Evolutionary conservation across 2,113 vertebrate species (phyloP).

Genomic region (Plectropomus leopardus): DNA sequence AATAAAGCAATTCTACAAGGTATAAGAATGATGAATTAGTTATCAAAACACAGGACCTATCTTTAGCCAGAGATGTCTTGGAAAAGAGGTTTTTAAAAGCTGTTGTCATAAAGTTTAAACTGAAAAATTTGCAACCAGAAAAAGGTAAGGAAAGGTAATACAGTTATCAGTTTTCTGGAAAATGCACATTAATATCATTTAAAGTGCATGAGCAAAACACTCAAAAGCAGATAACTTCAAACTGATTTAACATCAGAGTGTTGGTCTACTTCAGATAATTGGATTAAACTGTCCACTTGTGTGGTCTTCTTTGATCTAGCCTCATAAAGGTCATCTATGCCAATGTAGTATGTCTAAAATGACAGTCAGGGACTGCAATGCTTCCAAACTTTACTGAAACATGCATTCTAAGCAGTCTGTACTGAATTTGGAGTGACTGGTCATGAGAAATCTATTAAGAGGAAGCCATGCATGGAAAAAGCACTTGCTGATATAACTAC

Average conservation of each 20-base stretch:
- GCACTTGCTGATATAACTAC: not conserved
- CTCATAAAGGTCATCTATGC: conserved; percentile 11
- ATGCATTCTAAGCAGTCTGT: conserved; percentile 36
- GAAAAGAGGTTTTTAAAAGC: conserved; percentile 14
- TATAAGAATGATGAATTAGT: conserved; percentile 75
- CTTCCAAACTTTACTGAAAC: conserved; percentile 27
- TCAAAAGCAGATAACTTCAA: conserved; percentile 37
- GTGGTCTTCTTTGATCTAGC: conserved; percentile 71
- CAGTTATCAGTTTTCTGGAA: conserved; percentile 7
- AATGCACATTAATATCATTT: conserved; percentile 30
- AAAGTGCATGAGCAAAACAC: conserved; percentile 50
- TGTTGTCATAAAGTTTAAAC: not conserved
- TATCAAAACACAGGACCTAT: conserved; percentile 64
- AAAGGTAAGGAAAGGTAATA: not conserved
- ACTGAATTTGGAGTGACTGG: conserved; percentile 1
- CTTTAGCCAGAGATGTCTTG: conserved; percentile 53
- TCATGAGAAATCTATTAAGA: conserved; percentile 34
- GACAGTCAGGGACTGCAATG: not conserved
- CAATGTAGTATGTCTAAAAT: conserved; percentile 43
- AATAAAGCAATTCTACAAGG: conserved; percentile 56
- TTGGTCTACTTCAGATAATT: conserved; percentile 50
- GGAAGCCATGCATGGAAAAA: conserved; percentile 10
- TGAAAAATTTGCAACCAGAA: not conserved
- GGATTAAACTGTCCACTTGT: conserved; percentile 65
- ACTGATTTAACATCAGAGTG: conserved; percentile 47